A percentile compares a stretch with the other conserved stretches of the same genome.
Evolutionary conservation across 2,113 vertebrate species (phyloP).

Genomic region (Bos taurus): DNA sequence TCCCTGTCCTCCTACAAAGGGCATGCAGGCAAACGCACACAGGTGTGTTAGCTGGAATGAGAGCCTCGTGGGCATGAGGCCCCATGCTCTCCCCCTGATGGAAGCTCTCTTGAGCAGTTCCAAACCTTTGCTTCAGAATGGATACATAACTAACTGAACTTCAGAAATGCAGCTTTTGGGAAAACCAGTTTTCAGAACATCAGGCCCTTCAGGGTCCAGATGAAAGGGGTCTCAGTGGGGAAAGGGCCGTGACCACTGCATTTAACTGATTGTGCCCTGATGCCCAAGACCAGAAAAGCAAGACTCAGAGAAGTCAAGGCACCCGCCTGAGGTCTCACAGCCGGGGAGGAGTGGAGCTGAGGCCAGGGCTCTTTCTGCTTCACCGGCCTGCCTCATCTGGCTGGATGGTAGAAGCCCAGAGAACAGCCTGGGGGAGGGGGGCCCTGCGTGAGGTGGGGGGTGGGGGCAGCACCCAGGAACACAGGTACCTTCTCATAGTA

Average conservation of each 20-base stretch:
- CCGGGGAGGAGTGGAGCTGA: fast-evolving
- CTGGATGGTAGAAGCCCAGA: fast-evolving
- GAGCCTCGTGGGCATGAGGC: fast-evolving
- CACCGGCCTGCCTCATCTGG: fast-evolving
- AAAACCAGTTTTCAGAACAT: not conserved
- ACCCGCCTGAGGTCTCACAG: not conserved
- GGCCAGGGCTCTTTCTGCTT: not conserved
- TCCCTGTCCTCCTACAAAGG: not conserved
- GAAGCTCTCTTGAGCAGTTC: not conserved
- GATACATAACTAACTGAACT: not conserved
- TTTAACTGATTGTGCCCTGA: not conserved
- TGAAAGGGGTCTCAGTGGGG: not conserved
- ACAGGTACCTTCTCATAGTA: slow-evolving; percentile 93
- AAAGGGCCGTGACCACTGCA: not conserved
- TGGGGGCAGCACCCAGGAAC: fast-evolving
- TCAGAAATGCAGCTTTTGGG: not conserved
- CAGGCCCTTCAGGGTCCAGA: not conserved
- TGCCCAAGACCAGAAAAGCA: not conserved
- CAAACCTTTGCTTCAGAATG: not conserved
- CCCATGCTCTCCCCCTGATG: fast-evolving
- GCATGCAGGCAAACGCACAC: not conserved
- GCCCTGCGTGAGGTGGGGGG: not conserved
- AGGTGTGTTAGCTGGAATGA: not conserved
- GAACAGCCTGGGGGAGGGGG: not conserved
- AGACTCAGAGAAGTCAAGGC: not conserved